Conservation (phyloP, 1,140 invertebrate genomes). For the Plectrocnemia conspersa region DNA sequence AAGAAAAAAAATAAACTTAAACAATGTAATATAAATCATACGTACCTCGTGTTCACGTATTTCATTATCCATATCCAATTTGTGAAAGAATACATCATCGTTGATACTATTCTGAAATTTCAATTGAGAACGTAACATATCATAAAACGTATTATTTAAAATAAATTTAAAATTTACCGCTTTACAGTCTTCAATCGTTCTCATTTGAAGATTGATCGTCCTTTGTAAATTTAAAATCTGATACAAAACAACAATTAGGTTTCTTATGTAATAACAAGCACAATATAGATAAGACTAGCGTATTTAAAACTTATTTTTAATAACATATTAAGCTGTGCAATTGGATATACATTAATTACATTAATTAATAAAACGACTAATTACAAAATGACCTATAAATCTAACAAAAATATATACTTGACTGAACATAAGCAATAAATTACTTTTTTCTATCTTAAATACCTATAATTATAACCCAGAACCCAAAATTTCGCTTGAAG, state of each 20-base stretch:
- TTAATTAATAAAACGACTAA: background rate
- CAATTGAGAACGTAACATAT: no score
- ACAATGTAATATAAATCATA: no score
- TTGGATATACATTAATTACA: background rate
- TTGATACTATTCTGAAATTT: background rate
- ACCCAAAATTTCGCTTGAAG: no score
- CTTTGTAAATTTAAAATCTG: constrained; percentile 24
- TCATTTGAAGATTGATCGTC: constrained; percentile 17
- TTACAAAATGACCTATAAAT: no score
- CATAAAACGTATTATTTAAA: no score
- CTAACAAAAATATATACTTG: no score
- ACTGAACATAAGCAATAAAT: no score
- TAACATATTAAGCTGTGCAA: background rate
- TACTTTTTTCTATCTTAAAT: no score
- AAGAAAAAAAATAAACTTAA: constrained; percentile 7
- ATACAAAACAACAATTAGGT: background rate
- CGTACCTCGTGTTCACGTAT: background rate
- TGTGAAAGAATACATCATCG: background rate
- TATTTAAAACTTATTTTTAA: constrained; percentile 2
- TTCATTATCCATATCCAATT: constrained; percentile 2
- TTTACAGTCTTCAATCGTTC: constrained; percentile 26
- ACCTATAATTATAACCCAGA: no score
- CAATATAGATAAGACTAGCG: no score
- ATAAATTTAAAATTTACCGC: no score
- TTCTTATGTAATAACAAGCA: background rate